Percentiles rank a stretch among this genome's conserved stretches.
Conservation (phyloP, 2,888 invertebrate genomes). For the Dasypogon diadema region DNA sequence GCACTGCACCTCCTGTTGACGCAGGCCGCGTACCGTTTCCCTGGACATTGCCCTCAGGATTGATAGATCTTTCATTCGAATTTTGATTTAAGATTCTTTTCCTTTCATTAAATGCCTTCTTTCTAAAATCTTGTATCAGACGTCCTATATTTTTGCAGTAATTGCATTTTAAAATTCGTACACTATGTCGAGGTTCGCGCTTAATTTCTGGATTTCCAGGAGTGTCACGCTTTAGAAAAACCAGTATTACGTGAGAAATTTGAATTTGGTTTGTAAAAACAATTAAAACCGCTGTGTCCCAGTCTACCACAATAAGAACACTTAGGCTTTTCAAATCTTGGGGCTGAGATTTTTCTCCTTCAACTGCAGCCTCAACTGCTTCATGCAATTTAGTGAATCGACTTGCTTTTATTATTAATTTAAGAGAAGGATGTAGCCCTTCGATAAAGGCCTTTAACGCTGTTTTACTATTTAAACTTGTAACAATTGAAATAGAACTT, state of each 20-base stretch:
- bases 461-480: conserved; percentile 28
- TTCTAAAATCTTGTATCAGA: neutral
- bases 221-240: neutral
- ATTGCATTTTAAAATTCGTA: neutral
- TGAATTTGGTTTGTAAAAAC: too few species aligned
- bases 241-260: too few species aligned
- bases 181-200: neutral
- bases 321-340: neutral
- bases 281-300: too few species aligned
- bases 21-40: too few species aligned
- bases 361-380: conserved; percentile 6
- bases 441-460: conserved; percentile 31
- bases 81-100: too few species aligned
- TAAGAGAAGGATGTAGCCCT: neutral
- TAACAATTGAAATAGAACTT: neutral
- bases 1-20: too few species aligned
- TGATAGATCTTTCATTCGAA: too few species aligned
- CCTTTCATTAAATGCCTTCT: neutral
- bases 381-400: conserved; percentile 6
- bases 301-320: too few species aligned
- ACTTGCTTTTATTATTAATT: conserved; percentile 38
- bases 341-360: neutral
- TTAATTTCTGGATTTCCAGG: neutral
- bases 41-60: too few species aligned
- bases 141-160: neutral